Evolutionary conservation across 1,140 invertebrate genomes (phyloP).

Genomic region (Hyles vespertilio): DNA sequence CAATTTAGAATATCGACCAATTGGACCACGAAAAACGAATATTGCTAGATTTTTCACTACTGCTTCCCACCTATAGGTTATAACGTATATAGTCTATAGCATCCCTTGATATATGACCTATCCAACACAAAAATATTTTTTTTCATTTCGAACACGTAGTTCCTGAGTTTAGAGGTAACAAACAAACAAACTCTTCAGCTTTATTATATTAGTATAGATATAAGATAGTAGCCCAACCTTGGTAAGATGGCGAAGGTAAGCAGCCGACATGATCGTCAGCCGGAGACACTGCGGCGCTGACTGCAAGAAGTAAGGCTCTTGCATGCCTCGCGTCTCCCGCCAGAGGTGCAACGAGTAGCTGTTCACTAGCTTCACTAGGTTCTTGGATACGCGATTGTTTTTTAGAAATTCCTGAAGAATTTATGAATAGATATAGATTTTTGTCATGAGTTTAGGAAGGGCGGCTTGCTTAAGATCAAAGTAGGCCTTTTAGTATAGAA

Average conservation of each 20-base stretch:
- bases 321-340: slow-evolving; percentile 49
- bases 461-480: background rate
- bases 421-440: background rate
- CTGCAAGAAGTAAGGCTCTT: slow-evolving; percentile 52
- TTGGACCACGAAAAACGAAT: no score
- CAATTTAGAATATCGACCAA: no score
- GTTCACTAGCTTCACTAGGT: slow-evolving; percentile 48
- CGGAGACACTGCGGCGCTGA: slow-evolving; percentile 45
- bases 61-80: no score
- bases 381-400: slow-evolving; percentile 57
- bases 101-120: no score
- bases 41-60: no score
- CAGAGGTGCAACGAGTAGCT: slow-evolving; percentile 57
- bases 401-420: slow-evolving; percentile 49
- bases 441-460: background rate
- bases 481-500: no score
- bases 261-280: slow-evolving; percentile 49
- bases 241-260: slow-evolving; percentile 41
- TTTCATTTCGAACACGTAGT: no score
- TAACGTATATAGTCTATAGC: no score
- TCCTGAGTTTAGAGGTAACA: no score
- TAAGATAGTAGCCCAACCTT: slow-evolving; percentile 16
- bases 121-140: no score
- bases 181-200: no score
- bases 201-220: no score